Evolutionary conservation across 1,140 invertebrate species (phyloP).

Genomic region (Leptestheria dahalacensis): DNA sequence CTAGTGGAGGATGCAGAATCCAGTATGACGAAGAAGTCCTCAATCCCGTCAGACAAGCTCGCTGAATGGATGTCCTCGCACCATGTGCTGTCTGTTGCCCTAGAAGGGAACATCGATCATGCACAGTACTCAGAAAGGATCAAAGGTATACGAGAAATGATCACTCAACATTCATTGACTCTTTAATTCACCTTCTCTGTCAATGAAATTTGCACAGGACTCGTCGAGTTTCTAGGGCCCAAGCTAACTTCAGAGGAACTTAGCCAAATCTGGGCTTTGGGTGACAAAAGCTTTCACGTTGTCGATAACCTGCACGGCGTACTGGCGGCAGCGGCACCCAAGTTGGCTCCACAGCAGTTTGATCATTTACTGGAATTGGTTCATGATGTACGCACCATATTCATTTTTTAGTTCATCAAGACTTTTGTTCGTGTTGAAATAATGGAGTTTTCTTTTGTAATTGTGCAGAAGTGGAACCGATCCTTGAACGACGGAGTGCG

Average conservation of each 20-base stretch:
- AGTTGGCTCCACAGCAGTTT: conserved; percentile 33
- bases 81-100: conserved; percentile 33
- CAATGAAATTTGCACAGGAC: background rate
- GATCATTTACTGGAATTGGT: conserved; percentile 34
- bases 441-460: conserved; percentile 12
- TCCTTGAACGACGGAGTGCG: conserved; percentile 29
- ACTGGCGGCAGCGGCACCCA: conserved; percentile 35
- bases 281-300: conserved; percentile 33
- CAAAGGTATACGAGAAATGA: no score
- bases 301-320: conserved; percentile 39
- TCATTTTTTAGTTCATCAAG: conserved; percentile 3
- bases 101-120: conserved; percentile 41
- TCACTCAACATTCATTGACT: no score
- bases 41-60: conserved; percentile 29
- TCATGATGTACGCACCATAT: conserved; percentile 31
- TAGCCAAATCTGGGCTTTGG: conserved; percentile 34
- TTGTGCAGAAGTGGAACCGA: conserved; percentile 32
- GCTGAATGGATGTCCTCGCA: conserved; percentile 37
- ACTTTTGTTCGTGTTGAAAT: background rate
- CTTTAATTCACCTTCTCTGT: background rate
- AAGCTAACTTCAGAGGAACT: conserved; percentile 34
- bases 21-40: conserved; percentile 25
- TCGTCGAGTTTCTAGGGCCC: conserved; percentile 35
- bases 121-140: conserved; percentile 39
- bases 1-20: conserved; percentile 33